A percentile compares a stretch with the other conserved stretches of the same genome.
Evolutionary conservation across 2,888 invertebrate species (phyloP).

Genomic region (Palloptera scutellata): DNA sequence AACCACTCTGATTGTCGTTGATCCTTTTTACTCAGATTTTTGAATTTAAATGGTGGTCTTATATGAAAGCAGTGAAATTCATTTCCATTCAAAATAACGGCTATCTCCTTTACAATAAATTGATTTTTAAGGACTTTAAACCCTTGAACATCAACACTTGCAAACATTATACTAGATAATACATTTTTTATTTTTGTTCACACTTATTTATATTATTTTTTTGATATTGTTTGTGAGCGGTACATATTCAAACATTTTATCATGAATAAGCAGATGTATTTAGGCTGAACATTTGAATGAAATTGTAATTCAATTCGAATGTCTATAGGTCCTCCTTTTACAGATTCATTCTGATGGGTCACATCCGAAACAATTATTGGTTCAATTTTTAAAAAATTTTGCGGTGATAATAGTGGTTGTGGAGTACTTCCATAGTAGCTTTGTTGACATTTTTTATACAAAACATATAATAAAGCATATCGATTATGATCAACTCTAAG

Average conservation of each 20-base stretch:
- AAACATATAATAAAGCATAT: constrained; percentile 27
- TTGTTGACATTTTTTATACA: constrained; percentile 31
- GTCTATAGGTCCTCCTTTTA: constrained; percentile 23
- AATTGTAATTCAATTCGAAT: constrained; percentile 19
- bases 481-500: constrained; percentile 32
- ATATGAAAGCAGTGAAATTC: too few relatives aligned
- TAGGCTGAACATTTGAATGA: constrained; percentile 15
- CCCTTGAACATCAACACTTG: too few relatives aligned
- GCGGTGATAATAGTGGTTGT: too few relatives aligned
- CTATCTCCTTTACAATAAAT: too few relatives aligned
- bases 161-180: too few relatives aligned
- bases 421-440: constrained; percentile 17
- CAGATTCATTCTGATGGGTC: constrained; percentile 24
- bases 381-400: constrained; percentile 11
- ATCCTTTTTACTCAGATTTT: too few relatives aligned
- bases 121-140: too few relatives aligned
- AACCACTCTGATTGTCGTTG: too few relatives aligned
- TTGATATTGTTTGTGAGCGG: constrained; percentile 24
- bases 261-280: constrained; percentile 30
- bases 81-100: too few relatives aligned
- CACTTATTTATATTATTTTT: constrained; percentile 2
- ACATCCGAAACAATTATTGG: constrained; percentile 26
- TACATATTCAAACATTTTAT: constrained; percentile 24
- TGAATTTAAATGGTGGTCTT: too few relatives aligned
- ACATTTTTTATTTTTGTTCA: too few relatives aligned